Evolutionary conservation across 2,797 vertebrate species (phyloP).

Genomic region (Notamacropus eugenii): DNA sequence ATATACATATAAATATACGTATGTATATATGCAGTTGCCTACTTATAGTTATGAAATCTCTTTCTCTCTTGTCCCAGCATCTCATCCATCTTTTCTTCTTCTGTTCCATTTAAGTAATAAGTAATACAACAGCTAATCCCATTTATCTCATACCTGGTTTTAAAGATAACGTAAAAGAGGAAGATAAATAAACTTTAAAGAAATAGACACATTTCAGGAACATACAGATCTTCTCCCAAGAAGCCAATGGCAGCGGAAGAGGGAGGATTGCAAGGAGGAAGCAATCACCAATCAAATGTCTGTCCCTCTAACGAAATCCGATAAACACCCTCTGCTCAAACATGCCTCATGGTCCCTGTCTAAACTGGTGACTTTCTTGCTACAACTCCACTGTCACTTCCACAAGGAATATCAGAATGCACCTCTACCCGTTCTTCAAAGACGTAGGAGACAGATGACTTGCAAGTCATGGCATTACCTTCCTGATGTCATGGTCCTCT

Average conservation of each 20-base stretch:
- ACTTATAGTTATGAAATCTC: background rate
- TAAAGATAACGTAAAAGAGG: background rate
- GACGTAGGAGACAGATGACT: no score
- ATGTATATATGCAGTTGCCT: background rate
- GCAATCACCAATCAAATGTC: background rate
- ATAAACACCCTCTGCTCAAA: background rate
- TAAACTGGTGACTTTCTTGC: background rate
- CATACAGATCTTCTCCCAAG: background rate
- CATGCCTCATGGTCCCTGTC: background rate
- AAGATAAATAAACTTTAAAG: background rate
- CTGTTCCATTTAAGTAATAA: background rate
- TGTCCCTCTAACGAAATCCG: background rate
- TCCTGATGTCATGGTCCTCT: no score
- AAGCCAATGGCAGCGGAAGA: background rate
- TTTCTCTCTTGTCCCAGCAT: background rate
- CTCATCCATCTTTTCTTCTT: background rate
- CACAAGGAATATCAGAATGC: background rate
- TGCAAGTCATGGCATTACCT: no score
- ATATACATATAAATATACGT: background rate
- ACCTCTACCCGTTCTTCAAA: background rate
- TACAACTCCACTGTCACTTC: background rate
- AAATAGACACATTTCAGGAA: background rate
- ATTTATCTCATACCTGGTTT: background rate
- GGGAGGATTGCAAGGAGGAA: background rate
- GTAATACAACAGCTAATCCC: background rate